Conservation (phyloP, 37 sponge, comb jelly and placozoan genomes). For the Oopsacas minuta region DNA sequence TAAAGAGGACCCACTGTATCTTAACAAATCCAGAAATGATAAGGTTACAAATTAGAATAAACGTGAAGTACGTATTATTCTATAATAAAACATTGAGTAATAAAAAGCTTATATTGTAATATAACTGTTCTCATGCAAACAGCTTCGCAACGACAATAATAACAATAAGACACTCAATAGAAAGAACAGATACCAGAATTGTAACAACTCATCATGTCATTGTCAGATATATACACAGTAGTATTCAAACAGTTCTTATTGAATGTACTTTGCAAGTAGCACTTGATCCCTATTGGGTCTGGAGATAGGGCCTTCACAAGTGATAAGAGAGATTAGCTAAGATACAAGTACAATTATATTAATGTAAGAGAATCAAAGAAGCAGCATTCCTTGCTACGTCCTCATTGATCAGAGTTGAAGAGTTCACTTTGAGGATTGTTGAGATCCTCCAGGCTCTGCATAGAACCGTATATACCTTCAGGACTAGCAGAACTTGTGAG, state of each 20-base stretch:
- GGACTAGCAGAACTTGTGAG: background rate
- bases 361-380: conserved; percentile 7
- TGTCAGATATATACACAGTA: conserved; percentile 8
- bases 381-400: background rate
- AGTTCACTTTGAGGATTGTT: background rate
- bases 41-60: too few species aligned
- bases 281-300: too few species aligned
- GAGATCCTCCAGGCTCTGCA: background rate
- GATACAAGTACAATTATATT: background rate
- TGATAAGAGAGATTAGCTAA: background rate
- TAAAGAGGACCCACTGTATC: too few species aligned
- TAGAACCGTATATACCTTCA: background rate
- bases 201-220: background rate
- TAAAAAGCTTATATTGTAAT: background rate
- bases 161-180: background rate
- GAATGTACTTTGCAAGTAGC: conserved; percentile 6
- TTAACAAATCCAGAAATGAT: too few species aligned
- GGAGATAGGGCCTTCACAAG: background rate
- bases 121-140: background rate
- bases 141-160: background rate
- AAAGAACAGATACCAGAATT: background rate
- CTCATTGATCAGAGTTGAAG: background rate
- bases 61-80: too few species aligned
- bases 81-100: background rate
- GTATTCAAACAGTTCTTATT: conserved; percentile 3